Conservation (phyloP, 2,888 invertebrate genomes). For the Leucophenga montana region DNA sequence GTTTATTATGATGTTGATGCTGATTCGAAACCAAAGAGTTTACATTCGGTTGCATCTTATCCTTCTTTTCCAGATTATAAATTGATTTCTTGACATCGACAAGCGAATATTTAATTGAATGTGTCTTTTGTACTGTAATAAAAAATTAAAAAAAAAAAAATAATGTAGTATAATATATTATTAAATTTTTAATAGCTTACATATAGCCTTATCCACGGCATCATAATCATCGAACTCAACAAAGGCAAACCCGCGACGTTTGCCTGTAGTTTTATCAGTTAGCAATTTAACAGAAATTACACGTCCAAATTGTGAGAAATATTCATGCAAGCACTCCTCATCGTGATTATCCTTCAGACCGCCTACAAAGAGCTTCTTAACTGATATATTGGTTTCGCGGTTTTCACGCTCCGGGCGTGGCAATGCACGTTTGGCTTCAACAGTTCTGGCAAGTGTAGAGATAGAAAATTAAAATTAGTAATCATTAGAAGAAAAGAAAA, state of each 20-base stretch:
- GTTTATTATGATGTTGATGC: constrained; percentile 24
- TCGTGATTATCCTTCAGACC: constrained; percentile 94
- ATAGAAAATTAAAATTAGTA: background rate
- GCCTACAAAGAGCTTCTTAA: constrained; percentile 95
- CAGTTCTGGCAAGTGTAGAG: constrained; percentile 76
- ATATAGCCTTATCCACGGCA: constrained; percentile 94
- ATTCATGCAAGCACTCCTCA: constrained; percentile 88
- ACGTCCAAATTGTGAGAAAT: constrained; percentile 86
- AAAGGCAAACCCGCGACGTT: constrained; percentile 96
- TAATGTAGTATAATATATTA: background rate
- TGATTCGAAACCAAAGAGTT: background rate
- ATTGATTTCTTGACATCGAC: constrained; percentile 95
- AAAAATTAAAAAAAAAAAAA: constrained; percentile 12
- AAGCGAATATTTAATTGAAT: constrained; percentile 86
- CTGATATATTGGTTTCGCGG: constrained; percentile 93
- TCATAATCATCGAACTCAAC: constrained; percentile 98
- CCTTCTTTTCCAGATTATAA: constrained; percentile 83
- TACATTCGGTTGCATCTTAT: constrained; percentile 50
- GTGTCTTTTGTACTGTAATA: constrained; percentile 82
- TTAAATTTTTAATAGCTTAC: constrained; percentile 77
- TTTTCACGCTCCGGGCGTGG: constrained; percentile 92
- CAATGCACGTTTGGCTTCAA: constrained; percentile 97
- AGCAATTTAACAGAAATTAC: constrained; percentile 89
- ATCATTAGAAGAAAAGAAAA: too few species aligned
- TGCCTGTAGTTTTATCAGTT: constrained; percentile 92